Evolutionary conservation across 2,797 vertebrate genomes (phyloP), one percentile per base, ranked within the genome.

Genomic region (Bryconaethiops microstoma): DNA sequence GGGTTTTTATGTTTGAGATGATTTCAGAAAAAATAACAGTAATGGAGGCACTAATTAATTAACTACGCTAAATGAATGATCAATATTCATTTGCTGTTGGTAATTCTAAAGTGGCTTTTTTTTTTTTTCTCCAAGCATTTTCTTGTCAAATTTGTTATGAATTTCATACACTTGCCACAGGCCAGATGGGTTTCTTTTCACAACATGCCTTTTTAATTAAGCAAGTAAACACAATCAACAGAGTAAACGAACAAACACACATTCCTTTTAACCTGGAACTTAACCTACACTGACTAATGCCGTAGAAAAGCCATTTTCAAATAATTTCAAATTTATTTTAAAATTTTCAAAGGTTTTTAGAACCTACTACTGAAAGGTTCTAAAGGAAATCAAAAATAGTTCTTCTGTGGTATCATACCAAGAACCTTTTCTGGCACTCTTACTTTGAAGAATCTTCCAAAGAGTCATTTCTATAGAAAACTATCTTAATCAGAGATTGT

Each of bases 231-330:
- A 67, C 9, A n/a, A 21, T 52, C 21, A 35, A 45, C 9, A 42
- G 62, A 17, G 48, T 5, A 68, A 64, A 60, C 25, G 57, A 63
- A 75, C 54, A 69, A 29, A 12, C 65, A 69, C 23, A 48, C 64
- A 48, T 23, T 48, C 39, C 14, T 25, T 48, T 21, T 23, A 55
- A 63, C 57, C 19, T 10, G 12, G 7, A 63, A 25, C 48, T 64
- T 59, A 76, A 70, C 65, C 50, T 67, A 52, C 42, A 69, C 48
- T 52, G 48, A 12, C 7, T 52, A 13, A 52, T 52, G 48, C 48
- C 13, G 4, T 14, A 14, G 13, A 52, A 52, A 14, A 52, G 2
- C 48, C 48, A 52, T 52, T 52, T 14, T 35, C 35, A 5, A 35
- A 35, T 35, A 2, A 35, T 5, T 35, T 35, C 35, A 35, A 5